A percentile compares a stretch with the other conserved stretches of the same genome.
Evolutionary conservation across 2,113 vertebrate species (phyloP).

Genomic region (Oreochromis niloticus): DNA sequence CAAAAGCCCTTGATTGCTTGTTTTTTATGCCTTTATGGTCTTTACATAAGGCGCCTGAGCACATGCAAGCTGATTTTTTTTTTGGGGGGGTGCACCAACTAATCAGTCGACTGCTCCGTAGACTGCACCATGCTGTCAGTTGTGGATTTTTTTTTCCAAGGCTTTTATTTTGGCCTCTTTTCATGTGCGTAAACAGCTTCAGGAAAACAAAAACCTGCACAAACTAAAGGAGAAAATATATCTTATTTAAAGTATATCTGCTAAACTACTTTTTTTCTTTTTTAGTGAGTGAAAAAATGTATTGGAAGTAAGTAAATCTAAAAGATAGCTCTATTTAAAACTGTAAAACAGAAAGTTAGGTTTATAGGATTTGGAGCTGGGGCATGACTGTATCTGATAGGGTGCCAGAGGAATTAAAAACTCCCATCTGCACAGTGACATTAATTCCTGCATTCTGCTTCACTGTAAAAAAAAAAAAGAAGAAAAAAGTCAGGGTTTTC

Average conservation of each 20-base stretch:
- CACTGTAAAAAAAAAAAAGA: slow-evolving; percentile 20
- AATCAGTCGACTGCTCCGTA: slow-evolving; percentile 19
- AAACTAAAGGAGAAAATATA: background rate
- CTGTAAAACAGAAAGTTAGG: slow-evolving; percentile 26
- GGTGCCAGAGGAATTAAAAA: slow-evolving; percentile 65
- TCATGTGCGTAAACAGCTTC: background rate
- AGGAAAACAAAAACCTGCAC: background rate
- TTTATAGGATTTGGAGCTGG: slow-evolving; percentile 49
- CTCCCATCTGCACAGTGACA: slow-evolving; percentile 67
- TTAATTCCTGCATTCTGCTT: slow-evolving; percentile 72
- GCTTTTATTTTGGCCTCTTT: slow-evolving; percentile 9
- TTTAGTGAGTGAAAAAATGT: background rate
- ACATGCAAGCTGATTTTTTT: background rate
- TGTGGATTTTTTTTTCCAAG: background rate
- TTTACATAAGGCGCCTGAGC: background rate
- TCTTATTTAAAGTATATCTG: background rate
- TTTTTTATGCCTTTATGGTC: background rate
- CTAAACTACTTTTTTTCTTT: background rate
- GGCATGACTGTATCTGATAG: slow-evolving; percentile 65
- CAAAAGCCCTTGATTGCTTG: background rate
- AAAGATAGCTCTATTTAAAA: slow-evolving; percentile 28
- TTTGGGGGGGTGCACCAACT: background rate
- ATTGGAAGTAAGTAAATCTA: background rate
- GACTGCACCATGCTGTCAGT: slow-evolving; percentile 18
- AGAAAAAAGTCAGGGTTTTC: slow-evolving; percentile 41